Evolutionary conservation across 2,113 vertebrate species (phyloP).

Genomic region (Suricata suricatta): DNA sequence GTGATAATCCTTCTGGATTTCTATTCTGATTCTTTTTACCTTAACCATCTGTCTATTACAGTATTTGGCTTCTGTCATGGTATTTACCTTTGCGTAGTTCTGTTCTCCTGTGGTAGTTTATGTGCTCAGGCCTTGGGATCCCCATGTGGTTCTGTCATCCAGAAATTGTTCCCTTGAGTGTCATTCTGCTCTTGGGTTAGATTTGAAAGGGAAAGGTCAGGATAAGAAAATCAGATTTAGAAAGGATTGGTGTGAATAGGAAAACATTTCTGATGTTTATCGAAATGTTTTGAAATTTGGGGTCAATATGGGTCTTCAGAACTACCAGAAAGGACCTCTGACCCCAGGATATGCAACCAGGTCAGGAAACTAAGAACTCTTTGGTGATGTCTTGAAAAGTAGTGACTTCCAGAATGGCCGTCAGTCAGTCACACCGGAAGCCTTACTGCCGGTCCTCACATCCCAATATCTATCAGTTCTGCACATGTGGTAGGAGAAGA

Average conservation of each 20-base stretch:
- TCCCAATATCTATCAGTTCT: not conserved
- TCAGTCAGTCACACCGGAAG: not conserved
- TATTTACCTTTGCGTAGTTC: not conserved
- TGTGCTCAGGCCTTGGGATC: not conserved
- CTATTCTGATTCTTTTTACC: not conserved
- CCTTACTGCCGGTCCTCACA: not conserved
- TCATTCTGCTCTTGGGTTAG: constrained; percentile 14
- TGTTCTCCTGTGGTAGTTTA: not conserved
- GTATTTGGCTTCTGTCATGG: not conserved
- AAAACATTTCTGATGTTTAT: not conserved
- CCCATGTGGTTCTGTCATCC: not conserved
- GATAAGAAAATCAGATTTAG: not conserved
- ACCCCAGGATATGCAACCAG: not conserved
- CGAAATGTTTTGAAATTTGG: constrained; percentile 23
- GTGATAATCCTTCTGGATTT: not conserved
- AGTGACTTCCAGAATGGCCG: not conserved
- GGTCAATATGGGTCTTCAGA: not conserved
- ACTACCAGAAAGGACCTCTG: not conserved
- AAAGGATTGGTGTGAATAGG: not conserved
- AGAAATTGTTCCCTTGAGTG: not conserved
- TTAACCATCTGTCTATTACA: not conserved
- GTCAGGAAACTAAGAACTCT: not conserved
- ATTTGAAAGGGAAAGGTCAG: constrained; percentile 14
- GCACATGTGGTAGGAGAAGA: not conserved
- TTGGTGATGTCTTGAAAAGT: not conserved